Evolutionary conservation across 2,888 invertebrate genomes (phyloP).

Genomic region (Platycnemis pennipes): DNA sequence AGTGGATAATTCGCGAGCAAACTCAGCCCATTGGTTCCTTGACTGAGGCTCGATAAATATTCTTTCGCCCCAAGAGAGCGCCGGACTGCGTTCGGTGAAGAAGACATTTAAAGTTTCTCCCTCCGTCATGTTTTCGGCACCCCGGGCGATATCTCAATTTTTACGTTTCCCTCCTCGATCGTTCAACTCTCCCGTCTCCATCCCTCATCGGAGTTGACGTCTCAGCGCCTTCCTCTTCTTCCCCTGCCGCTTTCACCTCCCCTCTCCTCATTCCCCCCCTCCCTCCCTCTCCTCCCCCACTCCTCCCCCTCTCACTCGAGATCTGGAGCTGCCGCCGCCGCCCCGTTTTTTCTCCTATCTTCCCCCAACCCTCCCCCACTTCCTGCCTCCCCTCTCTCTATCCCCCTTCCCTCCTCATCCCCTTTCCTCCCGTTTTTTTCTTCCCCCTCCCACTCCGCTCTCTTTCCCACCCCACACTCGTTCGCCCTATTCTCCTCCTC

Average conservation of each 20-base stretch:
- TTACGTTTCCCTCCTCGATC: conserved; percentile 40
- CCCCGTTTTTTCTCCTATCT: conserved; percentile 48
- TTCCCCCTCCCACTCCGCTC: background rate
- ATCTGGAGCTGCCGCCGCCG: conserved; percentile 39
- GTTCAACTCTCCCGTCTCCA: conserved; percentile 52
- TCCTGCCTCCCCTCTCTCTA: background rate
- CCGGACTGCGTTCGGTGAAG: background rate
- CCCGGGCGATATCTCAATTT: background rate
- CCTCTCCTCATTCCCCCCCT: too few species aligned
- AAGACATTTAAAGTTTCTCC: background rate
- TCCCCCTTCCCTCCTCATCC: conserved; percentile 10
- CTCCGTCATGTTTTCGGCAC: background rate
- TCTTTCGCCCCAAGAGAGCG: background rate
- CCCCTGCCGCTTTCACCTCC: background rate
- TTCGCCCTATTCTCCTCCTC: background rate
- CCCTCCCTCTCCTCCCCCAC: background rate
- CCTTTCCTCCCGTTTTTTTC: background rate
- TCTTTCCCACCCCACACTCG: background rate
- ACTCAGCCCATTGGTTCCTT: background rate
- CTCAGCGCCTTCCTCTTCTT: background rate
- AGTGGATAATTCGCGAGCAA: background rate
- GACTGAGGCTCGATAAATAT: background rate
- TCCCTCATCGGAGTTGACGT: background rate
- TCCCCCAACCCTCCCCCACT: background rate
- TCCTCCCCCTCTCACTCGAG: background rate